Percentiles rank a stretch among this genome's conserved stretches.
These are phyloP conservation scores for Cephalopachus bancanus DNA, from an alignment of 2,797 vertebrate species.

Conservation along the genomic window DNA sequence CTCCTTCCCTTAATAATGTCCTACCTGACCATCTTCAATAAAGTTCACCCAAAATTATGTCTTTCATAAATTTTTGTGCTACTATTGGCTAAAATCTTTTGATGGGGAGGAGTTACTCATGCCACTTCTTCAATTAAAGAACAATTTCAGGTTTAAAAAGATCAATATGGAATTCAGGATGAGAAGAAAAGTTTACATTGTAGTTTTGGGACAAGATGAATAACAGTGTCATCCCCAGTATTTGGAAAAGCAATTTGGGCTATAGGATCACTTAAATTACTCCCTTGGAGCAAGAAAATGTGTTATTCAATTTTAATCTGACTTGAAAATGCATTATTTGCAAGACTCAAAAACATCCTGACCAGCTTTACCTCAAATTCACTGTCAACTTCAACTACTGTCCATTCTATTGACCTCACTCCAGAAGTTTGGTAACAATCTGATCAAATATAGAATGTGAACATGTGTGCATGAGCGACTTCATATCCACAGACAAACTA, in stretches of 20 bases:
- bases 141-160: background rate
- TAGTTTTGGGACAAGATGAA: background rate
- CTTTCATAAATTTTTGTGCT: background rate
- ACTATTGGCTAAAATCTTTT: background rate
- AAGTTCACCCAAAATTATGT: background rate
- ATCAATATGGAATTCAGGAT: background rate
- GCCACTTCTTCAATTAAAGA: background rate
- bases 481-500: background rate
- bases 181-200: background rate
- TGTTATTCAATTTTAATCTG: conserved; percentile 56
- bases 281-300: conserved; percentile 26
- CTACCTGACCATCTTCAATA: background rate
- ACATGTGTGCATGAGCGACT: background rate
- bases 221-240: background rate
- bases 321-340: conserved; percentile 49
- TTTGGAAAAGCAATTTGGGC: conserved; percentile 34
- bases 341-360: conserved; percentile 54
- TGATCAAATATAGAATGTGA: conserved; percentile 20
- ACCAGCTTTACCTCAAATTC: conserved; percentile 31
- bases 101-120: background rate
- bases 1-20: background rate
- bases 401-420: background rate
- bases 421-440: background rate
- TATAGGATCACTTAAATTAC: conserved; percentile 48
- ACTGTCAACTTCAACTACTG: background rate